phyloP scores from a whole-genome alignment of 2,113 vertebrate genomes.

The Eleginops maclovinus region DNA sequence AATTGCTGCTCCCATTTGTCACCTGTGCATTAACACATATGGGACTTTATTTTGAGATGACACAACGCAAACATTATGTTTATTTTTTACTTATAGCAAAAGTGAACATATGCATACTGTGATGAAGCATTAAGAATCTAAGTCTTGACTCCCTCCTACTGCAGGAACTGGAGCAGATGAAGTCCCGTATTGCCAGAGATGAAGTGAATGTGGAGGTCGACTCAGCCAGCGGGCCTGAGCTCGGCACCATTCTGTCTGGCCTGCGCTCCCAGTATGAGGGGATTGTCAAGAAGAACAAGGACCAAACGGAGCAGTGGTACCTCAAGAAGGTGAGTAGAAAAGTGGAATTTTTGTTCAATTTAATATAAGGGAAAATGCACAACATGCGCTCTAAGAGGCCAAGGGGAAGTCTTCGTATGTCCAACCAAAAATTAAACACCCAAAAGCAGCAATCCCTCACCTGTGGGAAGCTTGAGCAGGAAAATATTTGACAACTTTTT shows the following conservation, averaged over 20 bases:
- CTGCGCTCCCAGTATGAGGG: conserved; percentile 86
- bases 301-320: conserved; percentile 85
- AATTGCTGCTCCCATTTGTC: conserved; percentile 6
- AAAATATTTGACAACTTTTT: too few relatives aligned
- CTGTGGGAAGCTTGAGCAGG: too few relatives aligned
- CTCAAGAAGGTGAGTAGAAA: conserved; percentile 82
- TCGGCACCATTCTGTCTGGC: conserved; percentile 78
- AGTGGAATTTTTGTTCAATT: not conserved
- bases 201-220: conserved; percentile 87
- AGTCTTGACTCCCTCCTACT: not conserved
- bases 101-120: not conserved
- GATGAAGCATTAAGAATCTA: not conserved
- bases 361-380: not conserved
- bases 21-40: not conserved
- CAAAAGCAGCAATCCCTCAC: not conserved
- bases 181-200: conserved; percentile 79
- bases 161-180: conserved; percentile 84
- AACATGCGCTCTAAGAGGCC: not conserved
- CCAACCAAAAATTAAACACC: not conserved
- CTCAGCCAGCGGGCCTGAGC: conserved; percentile 78
- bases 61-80: not conserved
- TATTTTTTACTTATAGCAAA: not conserved
- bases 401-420: not conserved
- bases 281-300: conserved; percentile 86
- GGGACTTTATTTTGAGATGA: not conserved